Conservation (phyloP, 2,113 vertebrate species). For the Kobus ellipsiprymnus region DNA sequence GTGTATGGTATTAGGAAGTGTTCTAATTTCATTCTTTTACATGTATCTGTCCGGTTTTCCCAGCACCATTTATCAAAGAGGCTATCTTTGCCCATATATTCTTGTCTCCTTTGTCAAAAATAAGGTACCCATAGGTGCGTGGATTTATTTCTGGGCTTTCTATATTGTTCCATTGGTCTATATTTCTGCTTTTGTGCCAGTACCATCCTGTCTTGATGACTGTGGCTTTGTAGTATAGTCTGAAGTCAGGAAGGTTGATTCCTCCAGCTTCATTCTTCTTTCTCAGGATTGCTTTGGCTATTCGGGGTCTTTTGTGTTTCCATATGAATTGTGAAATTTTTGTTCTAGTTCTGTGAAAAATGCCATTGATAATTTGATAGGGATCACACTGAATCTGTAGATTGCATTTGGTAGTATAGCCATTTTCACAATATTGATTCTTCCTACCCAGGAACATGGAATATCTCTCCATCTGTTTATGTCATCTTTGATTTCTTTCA, state of each 20-base stretch:
- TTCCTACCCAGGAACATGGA: too few relatives aligned
- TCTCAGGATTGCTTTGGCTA: neutral
- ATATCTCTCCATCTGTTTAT: too few relatives aligned
- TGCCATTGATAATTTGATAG: neutral
- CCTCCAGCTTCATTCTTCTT: neutral
- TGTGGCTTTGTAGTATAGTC: neutral
- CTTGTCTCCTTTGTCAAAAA: neutral
- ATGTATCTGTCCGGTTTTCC: neutral
- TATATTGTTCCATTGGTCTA: neutral
- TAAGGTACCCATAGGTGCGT: neutral
- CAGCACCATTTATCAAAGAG: neutral
- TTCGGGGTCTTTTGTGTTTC: neutral
- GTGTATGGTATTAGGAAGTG: neutral
- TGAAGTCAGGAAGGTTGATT: neutral
- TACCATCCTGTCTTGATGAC: neutral
- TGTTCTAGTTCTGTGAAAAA: neutral
- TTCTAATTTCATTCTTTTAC: neutral
- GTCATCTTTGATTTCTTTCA: too few relatives aligned
- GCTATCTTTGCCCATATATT: neutral
- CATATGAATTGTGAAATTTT: neutral
- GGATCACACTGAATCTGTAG: neutral
- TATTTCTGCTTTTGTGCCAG: neutral
- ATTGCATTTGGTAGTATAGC: neutral
- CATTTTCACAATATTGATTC: neutral
- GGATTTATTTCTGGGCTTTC: neutral